Percentiles rank a stretch among this genome's conserved stretches.
Evolutionary conservation across 2,797 vertebrate genomes (phyloP).

Genomic region (Kryptopterus vitreolus): DNA sequence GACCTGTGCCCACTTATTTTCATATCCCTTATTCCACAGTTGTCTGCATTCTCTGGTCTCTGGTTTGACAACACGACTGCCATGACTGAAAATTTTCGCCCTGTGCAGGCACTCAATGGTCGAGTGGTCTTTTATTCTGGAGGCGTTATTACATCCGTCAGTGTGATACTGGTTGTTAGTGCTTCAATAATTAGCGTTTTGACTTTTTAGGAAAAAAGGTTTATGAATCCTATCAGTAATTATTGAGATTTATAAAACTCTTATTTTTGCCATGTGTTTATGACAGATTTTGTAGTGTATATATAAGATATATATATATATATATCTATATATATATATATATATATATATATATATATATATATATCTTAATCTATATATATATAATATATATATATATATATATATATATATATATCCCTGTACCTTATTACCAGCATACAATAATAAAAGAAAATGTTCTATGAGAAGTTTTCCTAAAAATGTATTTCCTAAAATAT

Average conservation of each 20-base stretch:
- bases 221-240: neutral
- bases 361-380: too few species aligned
- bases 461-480: neutral
- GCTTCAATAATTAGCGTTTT: slow-evolving; percentile 53
- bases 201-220: slow-evolving; percentile 6
- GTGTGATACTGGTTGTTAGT: slow-evolving; percentile 46
- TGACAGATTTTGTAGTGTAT: neutral
- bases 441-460: neutral
- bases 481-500: neutral
- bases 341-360: neutral
- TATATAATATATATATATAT: too few species aligned
- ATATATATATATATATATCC: too few species aligned
- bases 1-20: neutral
- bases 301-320: neutral
- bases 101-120: slow-evolving; percentile 61
- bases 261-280: neutral
- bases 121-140: slow-evolving; percentile 73
- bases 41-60: slow-evolving; percentile 68
- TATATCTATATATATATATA: neutral
- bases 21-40: slow-evolving; percentile 59
- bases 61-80: slow-evolving; percentile 44
- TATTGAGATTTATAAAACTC: neutral
- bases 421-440: neutral
- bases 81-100: slow-evolving; percentile 78
- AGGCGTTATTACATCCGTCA: slow-evolving; percentile 44